phyloP scores from a whole-genome alignment of 2,113 vertebrate species.

The Calyptomena viridis region DNA sequence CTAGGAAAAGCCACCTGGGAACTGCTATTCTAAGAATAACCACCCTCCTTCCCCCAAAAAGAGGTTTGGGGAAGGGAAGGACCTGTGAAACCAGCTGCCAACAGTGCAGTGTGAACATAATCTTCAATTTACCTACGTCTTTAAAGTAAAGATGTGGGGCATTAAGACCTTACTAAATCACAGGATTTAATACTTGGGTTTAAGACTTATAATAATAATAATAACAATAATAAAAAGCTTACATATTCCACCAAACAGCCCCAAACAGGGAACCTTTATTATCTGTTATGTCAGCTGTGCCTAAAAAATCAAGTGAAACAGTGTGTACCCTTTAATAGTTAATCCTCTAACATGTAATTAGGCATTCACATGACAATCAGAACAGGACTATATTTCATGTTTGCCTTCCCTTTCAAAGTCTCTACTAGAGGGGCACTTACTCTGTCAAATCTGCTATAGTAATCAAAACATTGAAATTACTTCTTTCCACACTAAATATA shows the following conservation, averaged over 20 bases:
- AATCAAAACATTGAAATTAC: slow-evolving; percentile 96
- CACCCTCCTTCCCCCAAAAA: background rate
- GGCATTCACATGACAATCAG: slow-evolving; percentile 90
- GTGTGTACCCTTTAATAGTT: slow-evolving; percentile 76
- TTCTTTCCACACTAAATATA: slow-evolving; percentile 91
- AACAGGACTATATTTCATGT: slow-evolving; percentile 93
- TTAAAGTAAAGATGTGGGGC: background rate
- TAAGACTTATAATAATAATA: background rate
- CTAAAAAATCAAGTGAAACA: slow-evolving; percentile 68
- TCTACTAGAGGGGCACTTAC: slow-evolving; percentile 96
- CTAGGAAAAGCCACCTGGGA: background rate
- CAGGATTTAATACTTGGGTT: slow-evolving; percentile 13
- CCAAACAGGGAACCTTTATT: slow-evolving; percentile 44
- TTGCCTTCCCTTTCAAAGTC: slow-evolving; percentile 93
- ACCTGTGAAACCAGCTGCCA: background rate
- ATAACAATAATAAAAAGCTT: slow-evolving; percentile 46
- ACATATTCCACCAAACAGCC: slow-evolving; percentile 22
- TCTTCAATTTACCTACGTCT: background rate
- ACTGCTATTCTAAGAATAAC: background rate
- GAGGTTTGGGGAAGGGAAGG: background rate
- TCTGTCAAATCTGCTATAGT: slow-evolving; percentile 93
- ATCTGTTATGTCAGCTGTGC: slow-evolving; percentile 60
- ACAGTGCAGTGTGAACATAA: background rate
- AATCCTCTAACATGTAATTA: slow-evolving; percentile 89
- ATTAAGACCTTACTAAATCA: background rate